Conservation (phyloP, 2,113 vertebrate genomes). For the Mus musculus region DNA sequence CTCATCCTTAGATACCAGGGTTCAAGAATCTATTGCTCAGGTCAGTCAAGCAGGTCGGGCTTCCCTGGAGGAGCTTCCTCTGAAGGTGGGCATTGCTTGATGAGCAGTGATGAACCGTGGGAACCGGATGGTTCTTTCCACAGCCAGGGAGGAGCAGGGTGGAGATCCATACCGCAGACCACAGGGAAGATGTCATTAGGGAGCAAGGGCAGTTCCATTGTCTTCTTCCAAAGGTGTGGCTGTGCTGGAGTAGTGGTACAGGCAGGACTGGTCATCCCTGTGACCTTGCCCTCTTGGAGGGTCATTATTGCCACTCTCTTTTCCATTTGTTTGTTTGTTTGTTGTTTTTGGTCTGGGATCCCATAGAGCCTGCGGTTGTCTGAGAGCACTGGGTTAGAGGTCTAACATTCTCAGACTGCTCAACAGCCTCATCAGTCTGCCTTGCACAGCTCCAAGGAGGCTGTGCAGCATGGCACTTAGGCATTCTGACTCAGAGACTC, state of each 20-base stretch:
- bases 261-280: not conserved
- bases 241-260: not conserved
- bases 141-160: not conserved
- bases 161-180: not conserved
- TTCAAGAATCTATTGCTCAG: conserved; percentile 15
- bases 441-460: not conserved
- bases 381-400: not conserved
- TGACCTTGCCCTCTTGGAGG: not conserved
- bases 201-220: not conserved
- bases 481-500: not conserved
- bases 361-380: not conserved
- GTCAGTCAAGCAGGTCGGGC: not conserved
- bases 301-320: no score
- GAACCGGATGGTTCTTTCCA: not conserved
- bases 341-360: not conserved
- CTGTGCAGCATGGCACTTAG: not conserved
- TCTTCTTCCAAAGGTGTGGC: not conserved
- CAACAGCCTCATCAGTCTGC: not conserved
- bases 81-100: not conserved
- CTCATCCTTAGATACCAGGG: not conserved
- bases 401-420: not conserved
- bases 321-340: no score
- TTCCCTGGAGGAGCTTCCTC: conserved; percentile 31
- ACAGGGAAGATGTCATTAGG: no score
- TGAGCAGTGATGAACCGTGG: not conserved